A percentile compares a stretch with the other conserved stretches of the same genome.
These are phyloP conservation scores for Hippasteria phrygiana DNA, from an alignment of 53 echinoderm and acorn worm species.

Conservation along the genomic window DNA sequence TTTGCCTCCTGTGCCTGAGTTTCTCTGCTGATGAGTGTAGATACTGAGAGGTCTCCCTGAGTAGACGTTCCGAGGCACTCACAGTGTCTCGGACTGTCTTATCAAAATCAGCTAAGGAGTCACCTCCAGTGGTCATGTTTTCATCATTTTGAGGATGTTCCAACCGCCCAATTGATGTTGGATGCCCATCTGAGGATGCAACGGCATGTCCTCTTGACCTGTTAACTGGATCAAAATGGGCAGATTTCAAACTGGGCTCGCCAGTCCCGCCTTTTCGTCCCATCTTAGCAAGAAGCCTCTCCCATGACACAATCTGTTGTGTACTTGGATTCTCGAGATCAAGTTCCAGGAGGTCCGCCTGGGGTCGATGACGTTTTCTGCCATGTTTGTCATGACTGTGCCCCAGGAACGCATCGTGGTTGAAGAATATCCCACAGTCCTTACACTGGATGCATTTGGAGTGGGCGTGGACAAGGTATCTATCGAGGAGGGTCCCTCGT, in stretches of 20 bases:
- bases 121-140: neutral
- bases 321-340: slow-evolving; percentile 70
- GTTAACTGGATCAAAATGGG: neutral
- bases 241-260: neutral
- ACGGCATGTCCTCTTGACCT: neutral
- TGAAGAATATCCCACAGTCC: slow-evolving; percentile 86
- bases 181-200: neutral
- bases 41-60: slow-evolving; percentile 78
- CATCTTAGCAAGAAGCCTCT: slow-evolving; percentile 71
- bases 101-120: slow-evolving; percentile 25
- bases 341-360: slow-evolving; percentile 63
- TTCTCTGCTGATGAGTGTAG: slow-evolving; percentile 73
- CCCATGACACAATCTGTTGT: slow-evolving; percentile 65
- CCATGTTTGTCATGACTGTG: slow-evolving; percentile 85
- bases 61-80: slow-evolving; percentile 72
- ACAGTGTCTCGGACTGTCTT: slow-evolving; percentile 68
- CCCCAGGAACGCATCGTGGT: slow-evolving; percentile 74
- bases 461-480: slow-evolving; percentile 68
- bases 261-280: neutral
- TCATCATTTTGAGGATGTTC: neutral
- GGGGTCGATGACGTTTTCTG: slow-evolving; percentile 68
- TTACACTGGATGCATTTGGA: slow-evolving; percentile 85
- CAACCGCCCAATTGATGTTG: neutral
- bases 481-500: slow-evolving; percentile 67
- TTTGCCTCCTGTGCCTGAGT: slow-evolving; percentile 72